Percentiles rank a stretch among this genome's conserved stretches.
phyloP scores from a whole-genome alignment of 2,888 invertebrate genomes.

The Oligia fasciuncula region DNA sequence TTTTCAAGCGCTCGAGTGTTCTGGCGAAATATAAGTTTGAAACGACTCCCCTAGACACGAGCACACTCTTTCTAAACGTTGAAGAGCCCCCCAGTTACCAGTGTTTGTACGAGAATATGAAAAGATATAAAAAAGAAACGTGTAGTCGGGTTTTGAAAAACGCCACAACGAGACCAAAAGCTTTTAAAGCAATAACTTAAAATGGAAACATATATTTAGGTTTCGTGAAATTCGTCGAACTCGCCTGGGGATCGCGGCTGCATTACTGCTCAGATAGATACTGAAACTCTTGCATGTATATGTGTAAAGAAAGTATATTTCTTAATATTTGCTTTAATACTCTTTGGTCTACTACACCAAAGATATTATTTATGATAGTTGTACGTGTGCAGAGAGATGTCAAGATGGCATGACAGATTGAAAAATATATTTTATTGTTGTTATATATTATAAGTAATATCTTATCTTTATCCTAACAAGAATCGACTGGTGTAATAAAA shows the following conservation, averaged over 20 bases:
- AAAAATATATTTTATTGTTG: too few species aligned
- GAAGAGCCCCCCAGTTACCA: slow-evolving; percentile 11
- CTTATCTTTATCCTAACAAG: too few species aligned
- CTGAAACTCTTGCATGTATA: slow-evolving; percentile 16
- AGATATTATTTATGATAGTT: too few species aligned
- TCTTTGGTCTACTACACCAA: too few species aligned
- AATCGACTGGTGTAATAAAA: too few species aligned
- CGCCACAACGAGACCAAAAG: slow-evolving; percentile 38
- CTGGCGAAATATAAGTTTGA: slow-evolving; percentile 48
- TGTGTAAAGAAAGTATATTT: too few species aligned
- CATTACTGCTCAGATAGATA: slow-evolving; percentile 24
- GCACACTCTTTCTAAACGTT: slow-evolving; percentile 25
- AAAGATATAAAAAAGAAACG: slow-evolving; percentile 32
- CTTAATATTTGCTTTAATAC: too few species aligned
- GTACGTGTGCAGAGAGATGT: too few species aligned
- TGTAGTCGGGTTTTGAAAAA: neutral
- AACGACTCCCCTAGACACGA: slow-evolving; percentile 36
- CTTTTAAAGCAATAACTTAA: slow-evolving; percentile 53
- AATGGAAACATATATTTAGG: slow-evolving; percentile 48
- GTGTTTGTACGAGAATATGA: slow-evolving; percentile 23
- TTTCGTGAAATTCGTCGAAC: slow-evolving; percentile 29
- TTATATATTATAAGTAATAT: too few species aligned
- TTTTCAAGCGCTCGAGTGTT: slow-evolving; percentile 42
- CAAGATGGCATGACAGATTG: too few species aligned
- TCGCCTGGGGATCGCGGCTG: slow-evolving; percentile 27